phyloP scores from a whole-genome alignment of 2,797 vertebrate genomes.

The Mormyrus proboscirostris region DNA sequence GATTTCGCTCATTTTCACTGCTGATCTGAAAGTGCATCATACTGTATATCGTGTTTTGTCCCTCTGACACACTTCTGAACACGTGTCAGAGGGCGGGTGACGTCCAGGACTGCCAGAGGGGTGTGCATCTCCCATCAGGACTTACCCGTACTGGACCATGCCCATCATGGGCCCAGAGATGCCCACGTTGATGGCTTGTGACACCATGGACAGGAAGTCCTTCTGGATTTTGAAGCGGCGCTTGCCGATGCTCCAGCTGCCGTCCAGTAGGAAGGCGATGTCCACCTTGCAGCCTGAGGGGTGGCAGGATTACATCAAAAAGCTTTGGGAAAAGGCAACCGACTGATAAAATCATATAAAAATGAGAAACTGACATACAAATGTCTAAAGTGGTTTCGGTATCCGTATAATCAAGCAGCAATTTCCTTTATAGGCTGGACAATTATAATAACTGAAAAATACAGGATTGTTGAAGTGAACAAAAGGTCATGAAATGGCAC shows the following conservation, averaged over 20 bases:
- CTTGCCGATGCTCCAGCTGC: conserved; percentile 91
- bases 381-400: conserved; percentile 21
- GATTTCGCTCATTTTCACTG: background rate
- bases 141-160: conserved; percentile 87
- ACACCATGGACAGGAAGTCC: conserved; percentile 77
- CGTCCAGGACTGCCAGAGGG: background rate
- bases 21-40: background rate
- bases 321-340: background rate
- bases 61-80: background rate
- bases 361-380: background rate
- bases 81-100: too few relatives aligned
- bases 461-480: background rate
- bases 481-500: background rate
- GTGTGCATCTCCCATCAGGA: background rate
- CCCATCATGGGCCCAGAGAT: conserved; percentile 85
- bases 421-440: background rate
- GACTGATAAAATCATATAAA: background rate
- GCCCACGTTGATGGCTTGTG: conserved; percentile 77
- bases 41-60: background rate
- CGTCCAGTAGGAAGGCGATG: conserved; percentile 86
- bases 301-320: background rate
- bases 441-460: background rate
- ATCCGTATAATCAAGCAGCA: background rate
- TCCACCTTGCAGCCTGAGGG: conserved; percentile 85
- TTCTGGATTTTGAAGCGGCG: conserved; percentile 93